Evolutionary conservation across 2,797 vertebrate genomes (phyloP), one percentile per base, ranked within the genome.

Genomic region (Kryptolebias ocellatus): DNA sequence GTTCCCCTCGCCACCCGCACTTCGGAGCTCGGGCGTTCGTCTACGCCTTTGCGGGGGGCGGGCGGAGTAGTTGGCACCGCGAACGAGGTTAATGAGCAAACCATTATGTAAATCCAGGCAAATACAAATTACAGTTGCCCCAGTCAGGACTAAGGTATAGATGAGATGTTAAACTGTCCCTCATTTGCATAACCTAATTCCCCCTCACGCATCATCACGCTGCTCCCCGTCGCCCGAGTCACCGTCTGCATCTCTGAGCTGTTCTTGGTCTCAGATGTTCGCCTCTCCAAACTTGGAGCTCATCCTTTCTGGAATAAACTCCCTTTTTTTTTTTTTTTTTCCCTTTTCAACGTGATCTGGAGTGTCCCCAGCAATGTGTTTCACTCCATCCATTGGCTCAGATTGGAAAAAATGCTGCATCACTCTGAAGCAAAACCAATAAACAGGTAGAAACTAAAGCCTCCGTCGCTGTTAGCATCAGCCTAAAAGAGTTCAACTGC

Each of bases 101-200:
- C 84, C 69, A 61, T 93, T 92, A 93, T 87, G 88, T 84, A 92
- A 93, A 93, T 91, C 80, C 80, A 87, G 70, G 83, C 84, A 85
- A 91, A 94, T 92, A 90, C 89, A 88, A 90, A 90, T 82, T 68
- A 83, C 72, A 87, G 67, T 62, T 45, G 45, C 72, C 71, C 71
- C 62, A 67, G 74, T 85, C 63, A 59, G 80, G 81, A 76, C 61
- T 72, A 72, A 85, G 76, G 83, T 87, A 80, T 83, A 74, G 78
- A 74, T 74, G 70, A 81, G 70, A 78, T 62, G 71, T 84, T 87
- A 84, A 88, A 88, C 86, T 81, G 78, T 29, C 68, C 51, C 67
- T 78, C 73, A 91, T 92, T 88, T 91, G 72, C 89, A 91, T 88
- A 80, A 85, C 74, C 72, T 52, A 79, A 87, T 90, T 83, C 79